phyloP scores from a whole-genome alignment of 2,888 invertebrate species.

The Platycnemis pennipes region DNA sequence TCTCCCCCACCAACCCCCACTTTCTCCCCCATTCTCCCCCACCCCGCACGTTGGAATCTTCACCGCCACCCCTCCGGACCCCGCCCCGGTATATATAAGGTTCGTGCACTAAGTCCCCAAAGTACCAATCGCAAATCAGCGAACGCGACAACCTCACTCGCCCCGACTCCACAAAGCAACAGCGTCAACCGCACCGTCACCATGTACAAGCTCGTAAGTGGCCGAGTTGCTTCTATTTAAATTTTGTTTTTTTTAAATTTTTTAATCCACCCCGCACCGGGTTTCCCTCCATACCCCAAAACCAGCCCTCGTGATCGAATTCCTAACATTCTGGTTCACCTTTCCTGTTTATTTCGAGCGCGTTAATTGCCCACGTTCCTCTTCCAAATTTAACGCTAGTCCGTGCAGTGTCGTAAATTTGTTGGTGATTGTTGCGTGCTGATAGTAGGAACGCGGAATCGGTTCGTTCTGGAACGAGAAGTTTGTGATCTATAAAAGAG shows the following conservation, averaged over 20 bases:
- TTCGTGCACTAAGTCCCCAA: background rate
- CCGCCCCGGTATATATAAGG: slow-evolving; percentile 43
- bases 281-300: background rate
- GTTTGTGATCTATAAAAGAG: no score
- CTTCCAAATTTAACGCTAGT: no score
- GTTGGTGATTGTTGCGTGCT: no score
- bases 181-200: slow-evolving; percentile 14
- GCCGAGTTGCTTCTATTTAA: background rate
- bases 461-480: no score
- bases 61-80: slow-evolving; percentile 10
- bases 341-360: no score
- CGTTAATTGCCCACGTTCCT: no score
- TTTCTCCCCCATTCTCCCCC: background rate
- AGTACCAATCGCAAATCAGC: slow-evolving; percentile 47
- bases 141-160: background rate
- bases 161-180: background rate
- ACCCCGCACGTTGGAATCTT: no score
- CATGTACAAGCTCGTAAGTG: slow-evolving; percentile 65
- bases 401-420: no score
- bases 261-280: background rate
- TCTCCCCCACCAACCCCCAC: background rate
- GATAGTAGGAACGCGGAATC: no score
- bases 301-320: no score
- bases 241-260: background rate
- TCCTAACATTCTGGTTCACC: no score